Evolutionary conservation across 2,797 vertebrate genomes (phyloP).

Genomic region (Gallirallus australis): DNA sequence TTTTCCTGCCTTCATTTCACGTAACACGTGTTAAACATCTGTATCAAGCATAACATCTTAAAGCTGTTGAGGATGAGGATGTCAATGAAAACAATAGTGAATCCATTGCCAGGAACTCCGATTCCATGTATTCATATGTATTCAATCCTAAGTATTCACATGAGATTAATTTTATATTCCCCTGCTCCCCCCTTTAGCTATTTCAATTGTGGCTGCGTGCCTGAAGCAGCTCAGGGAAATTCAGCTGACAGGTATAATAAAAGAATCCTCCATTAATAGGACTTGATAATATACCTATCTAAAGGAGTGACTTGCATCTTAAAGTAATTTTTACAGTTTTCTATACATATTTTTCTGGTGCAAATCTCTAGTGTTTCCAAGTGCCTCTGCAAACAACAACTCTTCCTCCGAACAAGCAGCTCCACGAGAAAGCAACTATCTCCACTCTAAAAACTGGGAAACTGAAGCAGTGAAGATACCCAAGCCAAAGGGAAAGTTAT

Average conservation of each 20-base stretch:
- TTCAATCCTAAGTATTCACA: constrained; percentile 45
- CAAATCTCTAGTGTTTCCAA: background rate
- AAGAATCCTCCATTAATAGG: background rate
- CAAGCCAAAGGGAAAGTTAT: constrained; percentile 11
- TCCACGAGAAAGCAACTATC: background rate
- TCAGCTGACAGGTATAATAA: background rate
- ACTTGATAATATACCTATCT: background rate
- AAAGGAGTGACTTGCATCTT: background rate
- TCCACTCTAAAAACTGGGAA: background rate
- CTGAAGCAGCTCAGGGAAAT: background rate
- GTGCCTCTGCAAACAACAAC: background rate
- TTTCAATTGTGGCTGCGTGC: background rate
- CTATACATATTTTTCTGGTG: background rate
- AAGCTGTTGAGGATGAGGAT: constrained; percentile 57
- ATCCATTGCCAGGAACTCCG: constrained; percentile 37
- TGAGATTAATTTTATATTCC: constrained; percentile 53
- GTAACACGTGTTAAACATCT: constrained; percentile 32
- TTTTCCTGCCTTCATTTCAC: constrained; percentile 37
- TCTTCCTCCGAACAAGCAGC: background rate
- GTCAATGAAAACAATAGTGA: constrained; percentile 50
- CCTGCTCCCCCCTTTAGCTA: background rate
- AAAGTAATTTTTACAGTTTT: background rate
- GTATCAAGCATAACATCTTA: constrained; percentile 27
- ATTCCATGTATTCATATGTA: constrained; percentile 38
- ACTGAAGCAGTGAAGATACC: background rate